phyloP scores from a whole-genome alignment of 2,888 invertebrate species.

The Drosophila longiperda region DNA sequence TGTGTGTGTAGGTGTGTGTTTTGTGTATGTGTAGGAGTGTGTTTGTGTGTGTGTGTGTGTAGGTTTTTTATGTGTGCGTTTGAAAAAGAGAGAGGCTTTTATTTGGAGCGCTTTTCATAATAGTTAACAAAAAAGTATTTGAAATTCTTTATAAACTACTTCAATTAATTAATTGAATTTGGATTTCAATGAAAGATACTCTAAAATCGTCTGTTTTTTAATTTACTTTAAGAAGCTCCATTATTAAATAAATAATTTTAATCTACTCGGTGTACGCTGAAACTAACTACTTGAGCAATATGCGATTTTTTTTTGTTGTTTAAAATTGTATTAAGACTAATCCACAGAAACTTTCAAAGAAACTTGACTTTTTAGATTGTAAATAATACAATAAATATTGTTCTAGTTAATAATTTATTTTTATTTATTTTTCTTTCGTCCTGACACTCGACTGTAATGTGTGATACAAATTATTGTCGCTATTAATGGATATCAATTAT shows the following conservation, averaged over 20 bases:
- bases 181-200: conserved; percentile 1
- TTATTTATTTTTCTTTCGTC: neutral
- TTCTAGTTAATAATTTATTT: neutral
- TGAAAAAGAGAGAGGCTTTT: conserved; percentile 60
- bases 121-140: conserved; percentile 1
- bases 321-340: neutral
- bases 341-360: neutral
- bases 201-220: neutral
- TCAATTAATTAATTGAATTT: neutral
- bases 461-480: neutral
- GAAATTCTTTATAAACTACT: conserved; percentile 3
- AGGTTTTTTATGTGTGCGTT: conserved; percentile 25
- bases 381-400: neutral
- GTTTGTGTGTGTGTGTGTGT: conserved; percentile 8
- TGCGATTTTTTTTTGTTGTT: neutral
- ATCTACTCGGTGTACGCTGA: conserved; percentile 35
- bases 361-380: neutral
- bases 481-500: neutral
- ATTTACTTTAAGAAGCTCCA: conserved; percentile 14
- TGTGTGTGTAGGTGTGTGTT: conserved; percentile 24
- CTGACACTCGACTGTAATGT: neutral
- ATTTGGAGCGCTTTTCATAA: conserved; percentile 30
- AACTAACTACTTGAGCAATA: conserved; percentile 26
- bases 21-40: conserved; percentile 8
- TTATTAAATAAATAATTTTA: conserved; percentile 19